A percentile compares a stretch with the other conserved stretches of the same genome.
phyloP scores from a whole-genome alignment of 2,888 invertebrate species.

The Caenorhabditis sp. region DNA sequence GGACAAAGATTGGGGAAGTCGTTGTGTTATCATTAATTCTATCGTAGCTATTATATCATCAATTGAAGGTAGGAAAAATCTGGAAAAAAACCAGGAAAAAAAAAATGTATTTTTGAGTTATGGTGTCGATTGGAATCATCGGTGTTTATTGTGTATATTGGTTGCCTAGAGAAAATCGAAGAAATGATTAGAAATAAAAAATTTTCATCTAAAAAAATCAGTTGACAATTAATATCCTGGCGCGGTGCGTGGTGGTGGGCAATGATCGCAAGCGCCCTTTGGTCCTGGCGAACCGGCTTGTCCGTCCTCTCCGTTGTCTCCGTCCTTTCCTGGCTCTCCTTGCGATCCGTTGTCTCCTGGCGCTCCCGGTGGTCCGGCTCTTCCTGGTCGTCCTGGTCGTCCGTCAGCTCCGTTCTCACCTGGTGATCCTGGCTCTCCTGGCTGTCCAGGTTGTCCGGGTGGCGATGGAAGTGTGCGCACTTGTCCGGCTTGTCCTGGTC shows the following conservation, averaged over 20 bases:
- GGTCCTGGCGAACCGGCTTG: slow-evolving; percentile 44
- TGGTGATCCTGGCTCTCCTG: slow-evolving; percentile 52
- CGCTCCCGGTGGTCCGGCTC: slow-evolving; percentile 48
- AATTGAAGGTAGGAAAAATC: slow-evolving; percentile 19
- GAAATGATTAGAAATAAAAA: slow-evolving; percentile 1
- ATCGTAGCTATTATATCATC: slow-evolving; percentile 16
- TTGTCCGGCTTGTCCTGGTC: slow-evolving; percentile 45
- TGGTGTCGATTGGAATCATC: slow-evolving; percentile 17
- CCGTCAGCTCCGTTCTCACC: slow-evolving; percentile 53
- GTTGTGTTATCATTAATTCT: slow-evolving; percentile 18
- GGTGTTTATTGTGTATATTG: slow-evolving; percentile 31
- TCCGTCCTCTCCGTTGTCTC: slow-evolving; percentile 47
- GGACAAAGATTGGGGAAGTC: slow-evolving; percentile 18
- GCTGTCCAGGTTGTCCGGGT: slow-evolving; percentile 45
- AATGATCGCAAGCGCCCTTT: slow-evolving; percentile 46
- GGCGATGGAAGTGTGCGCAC: slow-evolving; percentile 43
- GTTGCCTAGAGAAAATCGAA: slow-evolving; percentile 8
- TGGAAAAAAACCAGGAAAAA: neutral
- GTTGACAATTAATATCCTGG: slow-evolving; percentile 38
- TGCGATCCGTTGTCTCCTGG: slow-evolving; percentile 47
- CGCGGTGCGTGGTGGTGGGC: slow-evolving; percentile 47
- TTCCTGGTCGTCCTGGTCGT: slow-evolving; percentile 53
- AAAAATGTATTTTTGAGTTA: slow-evolving; percentile 15
- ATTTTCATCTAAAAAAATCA: neutral
- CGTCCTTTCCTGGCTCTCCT: slow-evolving; percentile 53